Percentiles rank a stretch among this genome's conserved stretches.
Conservation (phyloP, 2,888 invertebrate species). For the Aleiodes testaceus region DNA sequence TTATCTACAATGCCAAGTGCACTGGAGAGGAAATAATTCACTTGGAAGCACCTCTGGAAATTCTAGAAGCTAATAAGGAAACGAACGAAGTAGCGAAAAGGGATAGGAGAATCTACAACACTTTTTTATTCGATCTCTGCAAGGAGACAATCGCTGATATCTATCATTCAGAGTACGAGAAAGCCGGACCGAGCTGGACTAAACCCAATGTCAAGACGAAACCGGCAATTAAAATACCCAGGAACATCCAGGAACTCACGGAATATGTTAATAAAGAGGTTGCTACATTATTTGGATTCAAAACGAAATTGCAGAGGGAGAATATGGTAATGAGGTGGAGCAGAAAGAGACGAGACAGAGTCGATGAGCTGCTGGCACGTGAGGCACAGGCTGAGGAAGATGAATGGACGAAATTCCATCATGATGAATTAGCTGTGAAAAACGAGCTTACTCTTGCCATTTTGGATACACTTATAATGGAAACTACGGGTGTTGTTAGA, state of each 20-base stretch:
- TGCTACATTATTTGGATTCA: constrained; percentile 75
- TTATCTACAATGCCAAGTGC: constrained; percentile 73
- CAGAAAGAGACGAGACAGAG: constrained; percentile 80
- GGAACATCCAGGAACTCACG: constrained; percentile 73
- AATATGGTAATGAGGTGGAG: constrained; percentile 78
- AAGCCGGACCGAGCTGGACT: constrained; percentile 75
- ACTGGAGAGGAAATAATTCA: constrained; percentile 63
- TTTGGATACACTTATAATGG: constrained; percentile 66
- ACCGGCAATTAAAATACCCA: constrained; percentile 73
- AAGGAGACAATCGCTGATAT: constrained; percentile 76
- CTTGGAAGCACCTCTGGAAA: constrained; percentile 66
- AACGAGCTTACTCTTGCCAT: constrained; percentile 74
- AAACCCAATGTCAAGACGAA: constrained; percentile 72
- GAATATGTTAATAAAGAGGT: constrained; percentile 75
- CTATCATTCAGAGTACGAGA: constrained; percentile 73
- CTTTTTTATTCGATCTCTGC: constrained; percentile 78
- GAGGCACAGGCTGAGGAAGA: constrained; percentile 83
- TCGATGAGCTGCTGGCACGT: constrained; percentile 81
- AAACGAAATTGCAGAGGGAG: constrained; percentile 75
- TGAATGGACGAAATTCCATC: constrained; percentile 83
- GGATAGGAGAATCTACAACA: constrained; percentile 74
- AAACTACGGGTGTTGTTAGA: constrained; percentile 67
- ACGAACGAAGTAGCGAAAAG: constrained; percentile 60
- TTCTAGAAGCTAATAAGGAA: constrained; percentile 63
- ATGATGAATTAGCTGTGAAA: constrained; percentile 82